Conservation (phyloP, 1,140 invertebrate genomes). For the Magallana ariakensis region DNA sequence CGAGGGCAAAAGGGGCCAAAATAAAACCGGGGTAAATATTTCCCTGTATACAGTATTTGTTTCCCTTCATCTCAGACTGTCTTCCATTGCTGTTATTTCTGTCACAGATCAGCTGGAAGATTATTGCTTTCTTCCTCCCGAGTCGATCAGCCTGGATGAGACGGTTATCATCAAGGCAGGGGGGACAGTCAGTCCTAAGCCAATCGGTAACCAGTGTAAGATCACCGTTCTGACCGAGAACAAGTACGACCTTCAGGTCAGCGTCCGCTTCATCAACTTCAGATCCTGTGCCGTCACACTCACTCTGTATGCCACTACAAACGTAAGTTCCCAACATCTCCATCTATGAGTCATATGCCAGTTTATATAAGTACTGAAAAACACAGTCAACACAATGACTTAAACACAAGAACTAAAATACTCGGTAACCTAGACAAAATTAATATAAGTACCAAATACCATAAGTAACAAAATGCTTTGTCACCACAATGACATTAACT, state of each 20-base stretch:
- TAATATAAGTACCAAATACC: too few relatives aligned
- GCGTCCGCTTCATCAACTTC: neutral
- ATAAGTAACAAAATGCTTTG: too few relatives aligned
- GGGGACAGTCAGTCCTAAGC: conserved; percentile 6
- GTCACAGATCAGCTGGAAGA: neutral
- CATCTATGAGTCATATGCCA: too few relatives aligned
- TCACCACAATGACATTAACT: too few relatives aligned
- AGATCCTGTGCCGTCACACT: neutral
- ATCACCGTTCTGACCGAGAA: neutral
- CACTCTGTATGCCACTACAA: neutral
- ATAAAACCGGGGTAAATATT: too few relatives aligned
- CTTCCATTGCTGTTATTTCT: neutral
- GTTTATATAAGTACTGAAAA: too few relatives aligned
- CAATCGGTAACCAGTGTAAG: neutral
- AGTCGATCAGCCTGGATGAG: conserved; percentile 5
- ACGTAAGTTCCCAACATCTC: neutral
- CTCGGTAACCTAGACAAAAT: too few relatives aligned
- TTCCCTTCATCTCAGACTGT: too few relatives aligned
- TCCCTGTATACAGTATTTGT: too few relatives aligned
- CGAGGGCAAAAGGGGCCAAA: too few relatives aligned
- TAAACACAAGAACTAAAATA: too few relatives aligned
- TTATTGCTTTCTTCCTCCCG: neutral
- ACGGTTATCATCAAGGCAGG: neutral
- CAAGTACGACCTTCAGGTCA: neutral
- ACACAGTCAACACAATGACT: too few relatives aligned